A percentile compares a stretch with the other conserved stretches of the same genome.
Evolutionary conservation across 2,113 vertebrate genomes (phyloP).

Genomic region (Nyctibius bracteatus): DNA sequence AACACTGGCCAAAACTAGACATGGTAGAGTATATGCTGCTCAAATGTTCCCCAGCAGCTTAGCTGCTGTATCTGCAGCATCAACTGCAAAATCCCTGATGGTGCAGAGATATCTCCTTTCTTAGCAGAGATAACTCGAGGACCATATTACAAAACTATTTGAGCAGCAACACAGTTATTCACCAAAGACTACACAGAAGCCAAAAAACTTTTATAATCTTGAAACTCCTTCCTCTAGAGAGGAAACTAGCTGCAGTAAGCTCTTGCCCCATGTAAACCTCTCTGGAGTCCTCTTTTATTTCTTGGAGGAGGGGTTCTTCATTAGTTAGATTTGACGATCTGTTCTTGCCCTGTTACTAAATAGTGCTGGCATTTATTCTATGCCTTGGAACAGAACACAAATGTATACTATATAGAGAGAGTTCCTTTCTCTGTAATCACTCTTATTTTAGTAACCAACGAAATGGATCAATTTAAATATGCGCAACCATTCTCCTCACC

Average conservation of each 20-base stretch:
- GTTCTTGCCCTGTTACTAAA: neutral
- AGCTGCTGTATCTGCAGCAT: neutral
- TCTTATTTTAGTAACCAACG: conserved; percentile 7
- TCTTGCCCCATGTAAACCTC: neutral
- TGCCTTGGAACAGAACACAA: neutral
- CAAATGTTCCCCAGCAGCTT: neutral
- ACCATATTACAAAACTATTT: neutral
- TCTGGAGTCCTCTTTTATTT: neutral
- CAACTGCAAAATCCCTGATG: neutral
- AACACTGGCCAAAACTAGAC: neutral
- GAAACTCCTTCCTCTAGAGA: neutral
- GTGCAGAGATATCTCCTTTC: neutral
- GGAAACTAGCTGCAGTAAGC: neutral
- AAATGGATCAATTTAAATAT: conserved; percentile 42
- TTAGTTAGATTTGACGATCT: neutral
- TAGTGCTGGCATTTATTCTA: neutral
- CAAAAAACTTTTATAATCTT: neutral
- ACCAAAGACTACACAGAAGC: neutral
- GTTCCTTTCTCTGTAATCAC: conserved; percentile 19
- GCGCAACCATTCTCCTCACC: neutral
- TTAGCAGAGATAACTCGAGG: neutral
- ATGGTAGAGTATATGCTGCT: neutral
- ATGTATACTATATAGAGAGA: neutral
- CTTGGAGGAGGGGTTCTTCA: neutral
- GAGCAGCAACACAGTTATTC: neutral